phyloP scores from a whole-genome alignment of 2,113 vertebrate genomes.

The Pelusios castaneus region DNA sequence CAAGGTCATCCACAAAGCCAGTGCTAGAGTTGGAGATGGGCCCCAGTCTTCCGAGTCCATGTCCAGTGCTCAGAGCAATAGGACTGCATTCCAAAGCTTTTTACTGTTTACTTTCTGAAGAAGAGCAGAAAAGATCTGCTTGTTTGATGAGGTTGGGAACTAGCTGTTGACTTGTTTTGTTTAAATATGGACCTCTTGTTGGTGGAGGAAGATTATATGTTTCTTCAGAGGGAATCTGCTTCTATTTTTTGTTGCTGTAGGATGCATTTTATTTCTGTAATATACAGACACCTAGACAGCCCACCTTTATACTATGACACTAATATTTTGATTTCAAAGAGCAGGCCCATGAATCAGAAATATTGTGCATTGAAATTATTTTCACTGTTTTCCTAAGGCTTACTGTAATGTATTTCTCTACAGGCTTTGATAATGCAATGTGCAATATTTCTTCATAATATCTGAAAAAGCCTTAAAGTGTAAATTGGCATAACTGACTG shows the following conservation, averaged over 20 bases:
- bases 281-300: not conserved
- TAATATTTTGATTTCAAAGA: constrained; percentile 16
- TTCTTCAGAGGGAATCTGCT: not conserved
- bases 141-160: not conserved
- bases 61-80: not conserved
- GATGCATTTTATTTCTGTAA: not conserved
- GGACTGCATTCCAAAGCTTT: not conserved
- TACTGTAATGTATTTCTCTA: not conserved
- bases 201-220: not conserved
- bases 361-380: not conserved
- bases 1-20: not conserved
- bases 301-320: not conserved
- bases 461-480: not conserved
- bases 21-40: not conserved
- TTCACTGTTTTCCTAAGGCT: not conserved
- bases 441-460: not conserved
- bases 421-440: not conserved
- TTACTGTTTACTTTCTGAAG: not conserved
- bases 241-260: not conserved
- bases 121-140: not conserved
- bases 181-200: not conserved
- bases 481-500: not conserved
- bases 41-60: not conserved
- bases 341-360: not conserved
- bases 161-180: not conserved